Evolutionary conservation across 2,888 invertebrate species (phyloP), one percentile per base, ranked within the genome.

Genomic region (Archips crataeganus): DNA sequence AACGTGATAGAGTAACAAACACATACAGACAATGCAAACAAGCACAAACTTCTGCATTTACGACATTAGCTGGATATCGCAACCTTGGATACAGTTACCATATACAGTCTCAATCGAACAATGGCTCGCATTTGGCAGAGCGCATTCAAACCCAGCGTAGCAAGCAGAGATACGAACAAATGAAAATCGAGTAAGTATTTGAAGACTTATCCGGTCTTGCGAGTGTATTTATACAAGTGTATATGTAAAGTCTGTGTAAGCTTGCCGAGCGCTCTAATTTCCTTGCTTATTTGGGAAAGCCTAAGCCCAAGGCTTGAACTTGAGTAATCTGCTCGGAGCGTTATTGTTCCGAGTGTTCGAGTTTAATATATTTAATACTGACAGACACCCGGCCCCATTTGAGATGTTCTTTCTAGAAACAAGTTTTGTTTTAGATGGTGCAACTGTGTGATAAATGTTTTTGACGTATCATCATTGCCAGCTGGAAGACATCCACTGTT

Each of bases 241-340:
- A 45, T 45, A 63, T 8, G 63, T 60, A n/a, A 36, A 60, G 23
- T 23, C 39, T 57, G 61, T 23, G 59, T 34, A 49, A 15, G 60
- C 60, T 61, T 34, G 32, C 15, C 9, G 45, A 68, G 45, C 10
- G 39, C 68, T 68, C 68, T 68, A 73, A 68, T 73, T 73, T 68
- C 67, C 72, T 63, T 59, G 54, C 67, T 68, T 73, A 73, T 73
- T 73, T 59, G 63, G 47, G 47, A 32, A 73, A 63, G 72, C 49
- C 67, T 71, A 68, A 68, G 68, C 72, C 32, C 15, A 62, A 23
- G 67, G 72, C 68, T 57, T 67, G 57, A 73, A 73, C 72, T 68
- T 57, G 72, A 73, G 72, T 73, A 73, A 73, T 68, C 72, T 73
- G 67, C 23, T 67, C 34, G 54, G 57, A 63, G 47, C 67, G 57